Evolutionary conservation across 2,888 invertebrate species (phyloP).

Genomic region (Lepidonotus clava): DNA sequence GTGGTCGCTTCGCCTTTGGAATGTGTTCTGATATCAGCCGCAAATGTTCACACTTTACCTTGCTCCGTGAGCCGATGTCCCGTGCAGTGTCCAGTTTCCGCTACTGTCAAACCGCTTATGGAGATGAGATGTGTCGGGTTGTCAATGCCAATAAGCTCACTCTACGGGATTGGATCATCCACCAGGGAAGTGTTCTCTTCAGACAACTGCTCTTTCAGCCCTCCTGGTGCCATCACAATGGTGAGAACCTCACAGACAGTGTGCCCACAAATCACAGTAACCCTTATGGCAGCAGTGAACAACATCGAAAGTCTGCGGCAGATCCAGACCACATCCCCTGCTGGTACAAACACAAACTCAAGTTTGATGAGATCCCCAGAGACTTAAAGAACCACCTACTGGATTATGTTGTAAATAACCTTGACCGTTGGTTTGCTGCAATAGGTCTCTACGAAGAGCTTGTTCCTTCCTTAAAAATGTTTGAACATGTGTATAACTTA

Average conservation of each 20-base stretch:
- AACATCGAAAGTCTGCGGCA: conserved; percentile 20
- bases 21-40: conserved; percentile 14
- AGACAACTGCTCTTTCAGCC: conserved; percentile 60
- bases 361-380: conserved; percentile 47
- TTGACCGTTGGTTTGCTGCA: conserved; percentile 64
- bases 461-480: conserved; percentile 58
- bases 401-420: conserved; percentile 59
- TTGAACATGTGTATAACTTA: conserved; percentile 61
- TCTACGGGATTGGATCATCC: conserved; percentile 52
- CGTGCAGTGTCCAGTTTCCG: conserved; percentile 62
- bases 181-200: conserved; percentile 62
- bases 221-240: conserved; percentile 58
- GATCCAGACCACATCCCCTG: conserved; percentile 58
- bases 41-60: conserved; percentile 53
- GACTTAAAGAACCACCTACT: conserved; percentile 45
- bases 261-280: not conserved
- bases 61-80: conserved; percentile 62
- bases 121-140: conserved; percentile 62
- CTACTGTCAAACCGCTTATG: conserved; percentile 61
- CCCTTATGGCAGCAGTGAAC: not conserved
- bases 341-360: conserved; percentile 62
- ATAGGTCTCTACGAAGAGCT: conserved; percentile 60
- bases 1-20: conserved; percentile 46
- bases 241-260: conserved; percentile 50
- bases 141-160: conserved; percentile 49